These are phyloP conservation scores for Synanceia verrucosa DNA, from an alignment of 2,797 vertebrate genomes.

Conservation along the genomic window DNA sequence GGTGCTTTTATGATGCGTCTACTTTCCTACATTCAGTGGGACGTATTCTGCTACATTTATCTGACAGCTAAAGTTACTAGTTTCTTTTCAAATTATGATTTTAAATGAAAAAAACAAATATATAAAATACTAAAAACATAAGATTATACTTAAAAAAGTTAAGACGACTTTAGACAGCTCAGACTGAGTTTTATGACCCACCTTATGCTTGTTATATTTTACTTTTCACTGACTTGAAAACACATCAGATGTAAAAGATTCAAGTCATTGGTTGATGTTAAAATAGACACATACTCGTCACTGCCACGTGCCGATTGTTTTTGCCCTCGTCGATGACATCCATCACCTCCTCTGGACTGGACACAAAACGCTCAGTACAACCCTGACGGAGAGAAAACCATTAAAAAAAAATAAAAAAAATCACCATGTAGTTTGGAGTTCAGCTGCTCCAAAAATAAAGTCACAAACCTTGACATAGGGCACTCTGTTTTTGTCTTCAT, in stretches of 20 bases:
- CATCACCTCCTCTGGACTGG: conserved; percentile 94
- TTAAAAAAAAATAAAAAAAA: too few relatives aligned
- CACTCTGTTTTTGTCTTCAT: conserved; percentile 95
- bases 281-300: conserved; percentile 86
- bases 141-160: too few relatives aligned
- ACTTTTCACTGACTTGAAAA: background rate
- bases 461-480: conserved; percentile 91
- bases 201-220: background rate
- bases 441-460: background rate
- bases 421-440: background rate
- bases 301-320: conserved; percentile 91
- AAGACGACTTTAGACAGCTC: too few relatives aligned
- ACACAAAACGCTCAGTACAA: conserved; percentile 94
- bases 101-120: too few relatives aligned
- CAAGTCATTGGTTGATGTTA: background rate
- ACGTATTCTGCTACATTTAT: too few relatives aligned
- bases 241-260: background rate
- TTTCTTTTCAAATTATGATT: too few relatives aligned
- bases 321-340: conserved; percentile 97
- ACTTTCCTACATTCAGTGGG: too few relatives aligned
- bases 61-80: too few relatives aligned
- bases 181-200: too few relatives aligned
- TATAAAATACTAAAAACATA: too few relatives aligned
- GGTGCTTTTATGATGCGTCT: background rate
- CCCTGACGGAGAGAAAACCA: conserved; percentile 65